A percentile compares a stretch with the other conserved stretches of the same genome.
Conservation (phyloP, 1,140 invertebrate species). For the Nomia melanderi region DNA sequence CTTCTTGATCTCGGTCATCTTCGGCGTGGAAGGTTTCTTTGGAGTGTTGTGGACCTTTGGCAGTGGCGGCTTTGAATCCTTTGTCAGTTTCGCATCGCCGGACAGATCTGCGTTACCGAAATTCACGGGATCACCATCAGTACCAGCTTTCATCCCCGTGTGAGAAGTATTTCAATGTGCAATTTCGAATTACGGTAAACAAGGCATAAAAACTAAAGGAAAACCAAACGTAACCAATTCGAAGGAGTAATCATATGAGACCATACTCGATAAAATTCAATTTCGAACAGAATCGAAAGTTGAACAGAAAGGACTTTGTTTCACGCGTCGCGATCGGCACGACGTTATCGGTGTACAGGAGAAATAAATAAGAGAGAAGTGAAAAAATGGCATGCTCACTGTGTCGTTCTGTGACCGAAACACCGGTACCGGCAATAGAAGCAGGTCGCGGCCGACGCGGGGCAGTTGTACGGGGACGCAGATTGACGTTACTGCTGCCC, state of each 20-base stretch:
- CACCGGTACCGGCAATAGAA: constrained; percentile 92
- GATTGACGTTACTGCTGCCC: constrained; percentile 81
- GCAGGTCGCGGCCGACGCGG: constrained; percentile 88
- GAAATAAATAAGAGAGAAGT: constrained; percentile 47
- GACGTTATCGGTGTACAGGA: neutral
- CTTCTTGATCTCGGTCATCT: constrained; percentile 74
- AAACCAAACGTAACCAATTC: neutral
- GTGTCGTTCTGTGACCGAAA: constrained; percentile 84
- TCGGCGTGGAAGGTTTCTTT: constrained; percentile 77
- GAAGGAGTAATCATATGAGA: no score
- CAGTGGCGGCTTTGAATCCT: constrained; percentile 81
- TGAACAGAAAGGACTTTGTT: no score
- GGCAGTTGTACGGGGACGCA: constrained; percentile 82
- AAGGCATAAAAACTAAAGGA: constrained; percentile 16
- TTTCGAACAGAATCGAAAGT: no score
- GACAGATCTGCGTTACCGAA: constrained; percentile 64
- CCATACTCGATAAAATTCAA: neutral
- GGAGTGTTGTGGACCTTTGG: constrained; percentile 80
- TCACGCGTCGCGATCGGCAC: neutral
- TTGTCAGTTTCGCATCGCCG: constrained; percentile 72
- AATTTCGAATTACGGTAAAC: constrained; percentile 69
- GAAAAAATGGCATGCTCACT: constrained; percentile 77
- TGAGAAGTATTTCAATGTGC: constrained; percentile 76
- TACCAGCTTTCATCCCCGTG: no score
- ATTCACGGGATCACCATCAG: no score